These are phyloP conservation scores for Muscicapa adusta DNA, from an alignment of 2,113 vertebrate species.

Conservation along the genomic window DNA sequence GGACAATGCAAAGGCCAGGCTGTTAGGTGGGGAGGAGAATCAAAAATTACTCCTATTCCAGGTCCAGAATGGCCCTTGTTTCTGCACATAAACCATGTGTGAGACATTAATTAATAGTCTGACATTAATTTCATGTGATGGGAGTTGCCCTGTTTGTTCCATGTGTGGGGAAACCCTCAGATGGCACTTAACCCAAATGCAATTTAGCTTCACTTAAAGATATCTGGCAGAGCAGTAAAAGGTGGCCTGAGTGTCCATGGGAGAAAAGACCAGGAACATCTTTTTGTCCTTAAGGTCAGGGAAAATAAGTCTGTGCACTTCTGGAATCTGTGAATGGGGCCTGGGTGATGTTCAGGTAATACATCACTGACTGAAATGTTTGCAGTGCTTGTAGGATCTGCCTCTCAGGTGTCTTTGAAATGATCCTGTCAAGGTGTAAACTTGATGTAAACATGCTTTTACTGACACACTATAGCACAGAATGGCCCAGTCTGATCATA, in stretches of 20 bases:
- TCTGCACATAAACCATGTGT: background rate
- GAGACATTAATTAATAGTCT: background rate
- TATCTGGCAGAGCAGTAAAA: background rate
- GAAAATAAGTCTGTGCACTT: background rate
- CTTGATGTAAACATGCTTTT: background rate
- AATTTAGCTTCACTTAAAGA: background rate
- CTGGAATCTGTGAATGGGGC: background rate
- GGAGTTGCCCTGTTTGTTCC: background rate
- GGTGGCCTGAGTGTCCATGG: background rate
- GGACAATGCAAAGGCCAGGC: background rate
- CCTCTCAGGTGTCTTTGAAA: background rate
- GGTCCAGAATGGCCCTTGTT: background rate
- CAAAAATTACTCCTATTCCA: background rate
- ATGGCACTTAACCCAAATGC: background rate
- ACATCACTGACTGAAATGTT: background rate
- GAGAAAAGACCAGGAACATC: background rate
- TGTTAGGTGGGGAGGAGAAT: no score
- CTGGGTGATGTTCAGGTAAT: background rate
- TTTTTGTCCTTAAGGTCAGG: background rate
- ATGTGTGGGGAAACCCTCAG: background rate
- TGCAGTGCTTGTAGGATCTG: background rate
- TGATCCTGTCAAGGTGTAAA: background rate
- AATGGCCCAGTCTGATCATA: background rate
- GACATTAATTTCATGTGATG: background rate
- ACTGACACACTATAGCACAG: background rate